Base-by-base conservation (phyloP, 2,888 invertebrate genomes). In the Trisateles emortualis region DNA sequence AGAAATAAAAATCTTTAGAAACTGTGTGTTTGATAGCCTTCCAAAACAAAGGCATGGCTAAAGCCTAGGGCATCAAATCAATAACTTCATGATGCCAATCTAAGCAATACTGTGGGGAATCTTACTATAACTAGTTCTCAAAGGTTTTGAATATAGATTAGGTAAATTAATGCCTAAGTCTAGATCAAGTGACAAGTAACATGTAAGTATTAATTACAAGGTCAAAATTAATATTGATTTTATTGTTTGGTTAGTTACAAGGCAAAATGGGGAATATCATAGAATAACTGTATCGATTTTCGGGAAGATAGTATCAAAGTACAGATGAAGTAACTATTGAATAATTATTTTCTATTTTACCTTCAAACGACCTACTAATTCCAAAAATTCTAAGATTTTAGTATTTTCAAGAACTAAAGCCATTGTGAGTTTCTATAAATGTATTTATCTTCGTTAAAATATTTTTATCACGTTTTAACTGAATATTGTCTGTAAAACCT, bases 331-430 rank as follows among this genome's bases (percentile, higher is more conserved):
- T 22, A 22, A 22, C 22, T 3, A 22, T 3, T 5, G 24, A 2
- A 38, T 13, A 14, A 30, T 2, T 32, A 33, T 11, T 8, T 17
- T 13, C 2, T 8, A 16, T 1, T 19, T 70, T 78, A 96, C 96
- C 94, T 96, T 96, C 11, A 96, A 86, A 72, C 94, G 94, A 9
- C 96, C 96, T 54, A 96, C 94, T 54, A 96, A 85, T 79, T 96
- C 95, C 81, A 96, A 93, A 79, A 96, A 96, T 78, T 96, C 94
- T 40, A 95, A 82, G 40, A 94, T 87, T 72, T 94, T 94, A 44
- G 87, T 80, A 41, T 89, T 88, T 54, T 94, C 90, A 62, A 84
- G 48, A 66, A 86, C 52, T 49, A 79, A 64, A 33, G 86, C 74
- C 86, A 88, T 87, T 67, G 26, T 26, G 26, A 3, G 9, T 19